Evolutionary conservation across 2,113 vertebrate species (phyloP), one percentile per base, ranked within the genome.

Genomic region (Ellobius talpinus): DNA sequence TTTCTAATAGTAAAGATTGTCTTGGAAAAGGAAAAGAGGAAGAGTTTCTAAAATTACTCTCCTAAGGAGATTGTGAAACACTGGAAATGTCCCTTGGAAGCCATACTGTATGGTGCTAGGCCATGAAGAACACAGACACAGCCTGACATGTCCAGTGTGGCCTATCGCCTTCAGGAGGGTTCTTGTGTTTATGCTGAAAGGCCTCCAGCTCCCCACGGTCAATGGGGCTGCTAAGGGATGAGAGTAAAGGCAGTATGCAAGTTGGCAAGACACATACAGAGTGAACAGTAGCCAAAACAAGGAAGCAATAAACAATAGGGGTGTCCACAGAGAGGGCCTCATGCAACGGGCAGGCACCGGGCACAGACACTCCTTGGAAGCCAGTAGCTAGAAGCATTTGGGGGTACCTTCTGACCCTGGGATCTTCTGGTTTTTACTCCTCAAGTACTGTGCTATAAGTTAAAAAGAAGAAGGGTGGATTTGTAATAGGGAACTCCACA

Each of bases 81-180:
- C 74, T 63, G 63, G 36, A 4, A 50, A 26, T 21, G 50, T 12
- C 26, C 42, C 66, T 24, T 4, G 68, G 17, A 76, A 58, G 29
- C 58, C 17, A 9, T 1, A 12, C 16, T 12, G 3, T 33, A 4
- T 0, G 17, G 55, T 16, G 14, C 19, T 50, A 55, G 14, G 19
- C 29, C 23, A 1, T 12, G 42, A 39, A 7, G 47, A 4, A 21
- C 66, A 70, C 0, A 6, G 1, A 9, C 61, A 74, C 19, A 3
- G 65, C 14, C 66, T 12, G 50, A 68, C 7, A 0, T 0, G n/a
- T 31, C 70, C 45, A 5, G 0, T 5, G 9, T 0, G 33, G n/a
- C 31, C 8, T 26, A 0, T 10, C 2, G 19, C 72, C 61, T 72
- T 29, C 65, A 45, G 12, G 0, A 3, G 7, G 58, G 10, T 31